Conservation (phyloP, 2,113 vertebrate genomes). For the Archilochus colubris region DNA sequence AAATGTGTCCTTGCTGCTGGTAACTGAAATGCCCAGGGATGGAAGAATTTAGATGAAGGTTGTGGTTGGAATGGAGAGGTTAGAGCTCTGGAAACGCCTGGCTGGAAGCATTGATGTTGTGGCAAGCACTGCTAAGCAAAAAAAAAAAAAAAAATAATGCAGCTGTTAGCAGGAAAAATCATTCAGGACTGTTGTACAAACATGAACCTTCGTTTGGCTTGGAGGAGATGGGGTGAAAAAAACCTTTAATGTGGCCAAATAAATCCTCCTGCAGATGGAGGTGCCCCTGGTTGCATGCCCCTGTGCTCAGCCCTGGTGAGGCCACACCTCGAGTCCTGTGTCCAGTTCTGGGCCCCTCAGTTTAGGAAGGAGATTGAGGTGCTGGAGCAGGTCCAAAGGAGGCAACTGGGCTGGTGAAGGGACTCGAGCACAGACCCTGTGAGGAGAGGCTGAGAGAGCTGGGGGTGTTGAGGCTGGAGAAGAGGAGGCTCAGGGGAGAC, state of each 20-base stretch:
- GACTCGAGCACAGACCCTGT: no score
- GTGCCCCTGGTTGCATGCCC: background rate
- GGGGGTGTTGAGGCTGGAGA: no score
- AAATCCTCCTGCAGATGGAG: background rate
- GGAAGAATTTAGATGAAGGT: background rate
- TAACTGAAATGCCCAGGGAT: background rate
- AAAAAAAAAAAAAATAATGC: background rate
- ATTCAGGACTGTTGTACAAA: background rate
- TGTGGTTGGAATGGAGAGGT: background rate
- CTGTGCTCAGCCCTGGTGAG: no score
- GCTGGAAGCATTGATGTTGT: background rate
- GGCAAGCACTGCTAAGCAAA: background rate
- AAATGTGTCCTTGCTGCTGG: background rate
- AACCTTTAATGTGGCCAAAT: rapidly evolving
- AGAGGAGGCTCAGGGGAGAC: no score
- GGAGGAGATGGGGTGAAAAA: background rate
- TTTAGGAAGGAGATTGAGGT: no score
- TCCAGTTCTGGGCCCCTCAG: no score
- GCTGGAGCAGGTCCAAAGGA: no score
- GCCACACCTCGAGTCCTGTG: no score
- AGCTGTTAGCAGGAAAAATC: background rate
- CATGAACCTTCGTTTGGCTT: background rate
- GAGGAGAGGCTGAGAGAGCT: no score
- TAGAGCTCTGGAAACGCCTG: background rate
- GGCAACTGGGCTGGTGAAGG: no score